Evolutionary conservation across 2,888 invertebrate genomes (phyloP).

Genomic region (Geophilus truncorum): DNA sequence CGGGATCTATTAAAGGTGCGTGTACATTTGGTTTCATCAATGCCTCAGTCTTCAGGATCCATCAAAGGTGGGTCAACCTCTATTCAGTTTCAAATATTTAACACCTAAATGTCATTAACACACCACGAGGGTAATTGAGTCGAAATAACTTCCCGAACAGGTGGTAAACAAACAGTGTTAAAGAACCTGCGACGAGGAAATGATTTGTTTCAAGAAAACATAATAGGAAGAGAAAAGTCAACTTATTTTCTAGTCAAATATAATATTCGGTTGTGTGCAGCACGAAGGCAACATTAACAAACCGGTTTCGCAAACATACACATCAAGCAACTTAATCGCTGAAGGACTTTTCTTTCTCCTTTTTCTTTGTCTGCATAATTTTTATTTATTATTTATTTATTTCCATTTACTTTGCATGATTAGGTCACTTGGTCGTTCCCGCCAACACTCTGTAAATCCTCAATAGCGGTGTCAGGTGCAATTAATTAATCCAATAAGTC

Average conservation of each 20-base stretch:
- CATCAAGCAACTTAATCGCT: not conserved
- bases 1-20: conserved; percentile 33
- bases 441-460: no score
- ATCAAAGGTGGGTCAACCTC: conserved; percentile 29
- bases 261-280: not conserved
- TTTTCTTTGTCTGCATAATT: not conserved
- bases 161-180: not conserved
- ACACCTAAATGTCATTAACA: not conserved
- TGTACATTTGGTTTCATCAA: conserved; percentile 13
- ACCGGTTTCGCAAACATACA: not conserved
- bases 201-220: not conserved
- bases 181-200: not conserved
- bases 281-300: not conserved
- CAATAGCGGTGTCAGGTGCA: not conserved
- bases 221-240: not conserved
- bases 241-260: not conserved
- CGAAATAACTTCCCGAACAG: not conserved
- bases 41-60: conserved; percentile 11
- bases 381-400: not conserved
- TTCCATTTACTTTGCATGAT: not conserved
- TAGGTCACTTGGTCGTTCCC: not conserved
- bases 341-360: not conserved
- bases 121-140: not conserved
- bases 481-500: not conserved
- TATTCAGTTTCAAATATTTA: not conserved